Evolutionary conservation across 2,888 invertebrate species (phyloP).

Genomic region (Ecdyonurus torrentis): DNA sequence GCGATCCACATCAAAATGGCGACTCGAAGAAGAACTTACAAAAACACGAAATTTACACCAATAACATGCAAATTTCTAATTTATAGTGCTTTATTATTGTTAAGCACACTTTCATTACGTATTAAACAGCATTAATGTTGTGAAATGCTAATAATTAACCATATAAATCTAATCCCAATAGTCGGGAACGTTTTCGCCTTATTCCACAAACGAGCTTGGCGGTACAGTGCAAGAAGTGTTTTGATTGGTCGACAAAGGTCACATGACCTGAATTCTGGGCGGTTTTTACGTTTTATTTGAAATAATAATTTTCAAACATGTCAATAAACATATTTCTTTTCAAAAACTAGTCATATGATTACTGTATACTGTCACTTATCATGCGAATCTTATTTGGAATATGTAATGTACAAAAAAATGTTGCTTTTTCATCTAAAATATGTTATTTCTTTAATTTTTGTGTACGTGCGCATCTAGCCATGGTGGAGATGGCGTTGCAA

Average conservation of each 20-base stretch:
- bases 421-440: too few relatives aligned
- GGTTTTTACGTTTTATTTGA: too few relatives aligned
- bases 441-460: too few relatives aligned
- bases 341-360: too few relatives aligned
- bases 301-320: too few relatives aligned
- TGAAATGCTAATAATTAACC: background rate
- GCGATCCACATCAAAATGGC: conserved; percentile 43
- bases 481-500: too few relatives aligned
- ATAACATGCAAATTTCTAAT: conserved; percentile 11
- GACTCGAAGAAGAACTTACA: conserved; percentile 31
- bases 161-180: background rate
- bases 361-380: too few relatives aligned
- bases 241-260: conserved; percentile 22
- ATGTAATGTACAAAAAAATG: too few relatives aligned
- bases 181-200: conserved; percentile 30
- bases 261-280: too few relatives aligned
- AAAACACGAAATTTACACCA: conserved; percentile 16
- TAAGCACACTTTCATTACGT: background rate
- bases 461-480: too few relatives aligned
- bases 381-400: too few relatives aligned
- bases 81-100: conserved; percentile 11
- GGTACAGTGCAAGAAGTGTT: conserved; percentile 34
- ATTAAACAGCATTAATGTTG: background rate
- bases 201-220: conserved; percentile 35
- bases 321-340: too few relatives aligned